These are phyloP conservation scores for Bettongia penicillata DNA, from an alignment of 2,113 vertebrate species.

Conservation along the genomic window DNA sequence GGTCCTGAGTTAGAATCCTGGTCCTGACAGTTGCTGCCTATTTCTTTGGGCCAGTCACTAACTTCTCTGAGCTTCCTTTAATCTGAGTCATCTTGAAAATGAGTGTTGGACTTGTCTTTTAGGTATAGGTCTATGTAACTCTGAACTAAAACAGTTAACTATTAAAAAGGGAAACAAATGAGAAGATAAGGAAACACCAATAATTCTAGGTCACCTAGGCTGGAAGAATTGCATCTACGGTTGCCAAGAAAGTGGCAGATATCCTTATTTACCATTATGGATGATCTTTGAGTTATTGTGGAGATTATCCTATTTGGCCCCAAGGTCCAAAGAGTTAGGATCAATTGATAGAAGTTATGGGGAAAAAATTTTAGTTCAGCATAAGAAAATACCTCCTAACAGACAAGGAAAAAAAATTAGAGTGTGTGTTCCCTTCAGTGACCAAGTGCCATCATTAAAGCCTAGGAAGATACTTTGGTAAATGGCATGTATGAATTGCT, in stretches of 20 bases:
- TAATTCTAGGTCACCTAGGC: background rate
- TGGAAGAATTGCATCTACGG: background rate
- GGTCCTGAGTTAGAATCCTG: background rate
- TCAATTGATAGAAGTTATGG: background rate
- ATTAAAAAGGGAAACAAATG: background rate
- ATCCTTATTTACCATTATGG: background rate
- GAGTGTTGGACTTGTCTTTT: background rate
- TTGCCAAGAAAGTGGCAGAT: background rate
- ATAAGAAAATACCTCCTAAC: background rate
- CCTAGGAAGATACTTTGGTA: background rate
- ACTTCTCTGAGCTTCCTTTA: background rate
- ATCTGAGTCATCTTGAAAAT: background rate
- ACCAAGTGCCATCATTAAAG: background rate
- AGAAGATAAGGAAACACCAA: background rate
- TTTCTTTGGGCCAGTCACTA: background rate
- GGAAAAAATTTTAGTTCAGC: background rate
- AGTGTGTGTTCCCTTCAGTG: too few species aligned
- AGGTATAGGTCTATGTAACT: background rate
- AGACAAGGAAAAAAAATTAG: background rate
- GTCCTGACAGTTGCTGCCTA: background rate
- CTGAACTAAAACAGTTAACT: background rate
- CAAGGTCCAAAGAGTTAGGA: background rate
- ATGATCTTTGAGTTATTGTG: background rate
- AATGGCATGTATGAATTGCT: background rate
- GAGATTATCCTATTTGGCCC: background rate